These are phyloP conservation scores for Eptesicus fuscus DNA, from an alignment of 2,113 vertebrate genomes.

Conservation along the genomic window DNA sequence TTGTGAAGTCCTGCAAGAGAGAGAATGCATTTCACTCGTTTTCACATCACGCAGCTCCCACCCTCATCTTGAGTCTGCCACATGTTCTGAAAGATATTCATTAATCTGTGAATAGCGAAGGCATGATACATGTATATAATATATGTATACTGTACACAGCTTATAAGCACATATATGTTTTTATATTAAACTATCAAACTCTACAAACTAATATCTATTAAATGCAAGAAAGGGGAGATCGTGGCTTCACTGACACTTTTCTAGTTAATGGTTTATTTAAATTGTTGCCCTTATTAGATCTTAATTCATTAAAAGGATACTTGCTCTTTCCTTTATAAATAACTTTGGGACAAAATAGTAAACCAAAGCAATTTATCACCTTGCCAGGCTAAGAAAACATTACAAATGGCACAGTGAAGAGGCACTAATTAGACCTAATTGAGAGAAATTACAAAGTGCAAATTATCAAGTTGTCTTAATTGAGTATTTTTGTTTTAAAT, in stretches of 20 bases:
- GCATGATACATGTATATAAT: background rate
- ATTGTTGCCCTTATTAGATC: background rate
- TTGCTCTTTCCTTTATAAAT: constrained; percentile 36
- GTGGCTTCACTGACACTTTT: background rate
- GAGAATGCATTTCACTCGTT: background rate
- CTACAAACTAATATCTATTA: background rate
- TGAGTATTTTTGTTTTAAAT: background rate
- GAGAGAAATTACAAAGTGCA: constrained; percentile 48
- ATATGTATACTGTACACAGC: background rate
- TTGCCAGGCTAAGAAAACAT: constrained; percentile 35
- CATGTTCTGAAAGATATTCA: background rate
- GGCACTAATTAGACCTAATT: constrained; percentile 57
- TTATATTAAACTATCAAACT: constrained; percentile 15
- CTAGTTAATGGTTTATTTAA: constrained; percentile 36
- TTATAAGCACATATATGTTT: background rate
- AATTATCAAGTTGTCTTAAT: constrained; percentile 34
- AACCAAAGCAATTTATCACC: constrained; percentile 49
- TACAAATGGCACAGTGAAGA: background rate
- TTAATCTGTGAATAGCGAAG: background rate
- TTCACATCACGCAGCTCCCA: rapidly evolving
- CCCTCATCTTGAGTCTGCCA: too few species aligned
- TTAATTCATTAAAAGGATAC: constrained; percentile 43
- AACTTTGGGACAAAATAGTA: constrained; percentile 47
- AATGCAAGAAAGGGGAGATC: background rate
- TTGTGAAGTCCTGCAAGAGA: background rate